Conservation (phyloP, 2,888 invertebrate species). For the Scrobipalpa costella region DNA sequence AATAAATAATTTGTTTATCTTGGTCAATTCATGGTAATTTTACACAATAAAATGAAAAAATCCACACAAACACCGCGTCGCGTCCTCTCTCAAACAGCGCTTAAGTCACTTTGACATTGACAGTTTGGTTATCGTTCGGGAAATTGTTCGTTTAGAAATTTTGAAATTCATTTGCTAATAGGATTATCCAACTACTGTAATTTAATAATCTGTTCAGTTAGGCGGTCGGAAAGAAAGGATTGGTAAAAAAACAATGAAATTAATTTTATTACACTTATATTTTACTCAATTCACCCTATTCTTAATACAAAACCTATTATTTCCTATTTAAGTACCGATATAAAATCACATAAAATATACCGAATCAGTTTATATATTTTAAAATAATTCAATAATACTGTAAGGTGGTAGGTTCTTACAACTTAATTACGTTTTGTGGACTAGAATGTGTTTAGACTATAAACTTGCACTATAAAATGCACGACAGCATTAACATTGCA, state of each 20-base stretch:
- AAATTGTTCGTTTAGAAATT: neutral
- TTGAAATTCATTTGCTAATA: neutral
- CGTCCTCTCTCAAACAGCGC: neutral
- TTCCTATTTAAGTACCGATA: too few species aligned
- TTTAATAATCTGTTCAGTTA: too few species aligned
- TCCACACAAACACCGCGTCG: neutral
- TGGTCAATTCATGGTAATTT: slow-evolving; percentile 17
- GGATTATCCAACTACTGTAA: too few species aligned
- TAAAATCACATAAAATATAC: too few species aligned
- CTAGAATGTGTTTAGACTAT: neutral
- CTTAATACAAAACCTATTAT: slow-evolving; percentile 6
- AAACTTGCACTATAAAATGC: slow-evolving; percentile 10
- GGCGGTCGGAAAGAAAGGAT: too few species aligned
- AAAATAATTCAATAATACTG: too few species aligned
- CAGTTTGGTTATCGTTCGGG: neutral
- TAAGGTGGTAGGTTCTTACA: too few species aligned
- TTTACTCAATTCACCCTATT: neutral
- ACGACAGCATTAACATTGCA: slow-evolving; percentile 48
- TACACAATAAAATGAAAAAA: neutral
- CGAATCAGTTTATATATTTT: too few species aligned
- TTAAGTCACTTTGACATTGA: neutral
- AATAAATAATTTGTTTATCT: slow-evolving; percentile 2
- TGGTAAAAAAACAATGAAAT: neutral
- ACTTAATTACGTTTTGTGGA: neutral
- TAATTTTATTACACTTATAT: slow-evolving; percentile 9